phyloP scores from a whole-genome alignment of 2,888 invertebrate genomes.

The Bembecia ichneumoniformis region DNA sequence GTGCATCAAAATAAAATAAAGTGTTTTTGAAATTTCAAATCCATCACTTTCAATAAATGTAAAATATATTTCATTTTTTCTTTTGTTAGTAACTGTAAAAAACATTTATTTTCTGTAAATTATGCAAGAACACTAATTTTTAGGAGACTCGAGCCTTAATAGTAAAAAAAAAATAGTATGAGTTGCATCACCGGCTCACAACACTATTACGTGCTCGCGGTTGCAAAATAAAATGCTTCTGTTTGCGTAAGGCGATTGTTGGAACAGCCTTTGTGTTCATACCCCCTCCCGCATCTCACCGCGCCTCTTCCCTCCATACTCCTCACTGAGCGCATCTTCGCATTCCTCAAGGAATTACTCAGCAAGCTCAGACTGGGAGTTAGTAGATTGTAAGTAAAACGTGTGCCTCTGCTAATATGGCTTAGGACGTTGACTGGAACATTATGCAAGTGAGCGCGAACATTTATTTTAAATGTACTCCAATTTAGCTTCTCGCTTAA shows the following conservation, averaged over 20 bases:
- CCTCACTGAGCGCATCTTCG: neutral
- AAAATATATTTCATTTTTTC: no score
- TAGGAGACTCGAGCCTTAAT: no score
- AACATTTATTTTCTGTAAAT: no score
- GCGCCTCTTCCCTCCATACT: conserved; percentile 11
- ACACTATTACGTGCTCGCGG: neutral
- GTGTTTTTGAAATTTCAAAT: no score
- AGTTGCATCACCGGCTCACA: neutral
- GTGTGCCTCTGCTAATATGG: neutral
- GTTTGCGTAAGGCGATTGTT: conserved; percentile 31
- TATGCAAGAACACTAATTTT: no score
- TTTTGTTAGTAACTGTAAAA: no score
- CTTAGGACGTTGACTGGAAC: neutral
- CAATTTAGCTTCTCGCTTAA: no score
- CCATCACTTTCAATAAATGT: no score
- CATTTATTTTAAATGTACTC: neutral
- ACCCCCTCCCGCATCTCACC: conserved; percentile 2
- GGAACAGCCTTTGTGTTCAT: conserved; percentile 17
- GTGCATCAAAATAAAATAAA: no score
- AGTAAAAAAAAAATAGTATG: no score
- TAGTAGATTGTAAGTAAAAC: neutral
- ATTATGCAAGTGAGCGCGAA: neutral
- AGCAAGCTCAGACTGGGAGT: conserved; percentile 1
- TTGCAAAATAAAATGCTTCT: conserved; percentile 18
- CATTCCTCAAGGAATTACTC: conserved; percentile 27